Percentiles rank a stretch among this genome's conserved stretches.
These are phyloP conservation scores for Ranitomeya imitator DNA, from an alignment of 2,113 vertebrate genomes.

Conservation along the genomic window DNA sequence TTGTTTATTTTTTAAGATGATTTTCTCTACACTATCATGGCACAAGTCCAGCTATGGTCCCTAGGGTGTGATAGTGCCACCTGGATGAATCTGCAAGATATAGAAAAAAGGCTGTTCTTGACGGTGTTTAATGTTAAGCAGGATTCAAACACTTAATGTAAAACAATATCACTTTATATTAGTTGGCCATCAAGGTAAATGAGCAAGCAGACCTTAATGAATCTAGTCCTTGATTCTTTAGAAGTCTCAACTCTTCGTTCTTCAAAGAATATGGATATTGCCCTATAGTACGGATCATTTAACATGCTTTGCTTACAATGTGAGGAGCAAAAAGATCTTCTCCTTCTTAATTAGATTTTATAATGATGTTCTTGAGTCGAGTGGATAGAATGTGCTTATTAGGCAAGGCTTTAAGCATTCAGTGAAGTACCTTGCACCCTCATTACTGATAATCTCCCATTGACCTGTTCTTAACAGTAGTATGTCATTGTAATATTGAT, in stretches of 20 bases:
- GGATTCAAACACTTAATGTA: conserved; percentile 17
- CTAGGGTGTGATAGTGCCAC: background rate
- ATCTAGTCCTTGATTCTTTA: conserved; percentile 22
- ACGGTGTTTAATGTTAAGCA: conserved; percentile 9
- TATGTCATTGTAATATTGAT: conserved; percentile 40
- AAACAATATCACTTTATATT: conserved; percentile 20
- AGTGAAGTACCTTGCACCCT: conserved; percentile 29
- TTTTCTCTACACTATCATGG: background rate
- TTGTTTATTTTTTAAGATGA: background rate
- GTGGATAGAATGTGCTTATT: conserved; percentile 45
- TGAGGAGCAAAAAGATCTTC: conserved; percentile 30
- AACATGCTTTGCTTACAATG: conserved; percentile 45
- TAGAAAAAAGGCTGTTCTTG: background rate
- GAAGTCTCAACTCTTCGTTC: conserved; percentile 24
- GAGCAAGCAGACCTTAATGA: conserved; percentile 30
- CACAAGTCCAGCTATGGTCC: background rate
- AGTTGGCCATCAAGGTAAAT: conserved; percentile 29
- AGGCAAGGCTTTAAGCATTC: conserved; percentile 44
- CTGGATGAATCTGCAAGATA: background rate
- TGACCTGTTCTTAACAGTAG: conserved; percentile 52
- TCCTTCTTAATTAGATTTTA: conserved; percentile 47
- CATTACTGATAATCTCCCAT: conserved; percentile 35
- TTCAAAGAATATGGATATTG: conserved; percentile 25
- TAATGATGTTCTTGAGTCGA: conserved; percentile 46
- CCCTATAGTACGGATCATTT: conserved; percentile 27